Evolutionary conservation across 2,113 vertebrate genomes (phyloP).

Genomic region (Nanorana parkeri): DNA sequence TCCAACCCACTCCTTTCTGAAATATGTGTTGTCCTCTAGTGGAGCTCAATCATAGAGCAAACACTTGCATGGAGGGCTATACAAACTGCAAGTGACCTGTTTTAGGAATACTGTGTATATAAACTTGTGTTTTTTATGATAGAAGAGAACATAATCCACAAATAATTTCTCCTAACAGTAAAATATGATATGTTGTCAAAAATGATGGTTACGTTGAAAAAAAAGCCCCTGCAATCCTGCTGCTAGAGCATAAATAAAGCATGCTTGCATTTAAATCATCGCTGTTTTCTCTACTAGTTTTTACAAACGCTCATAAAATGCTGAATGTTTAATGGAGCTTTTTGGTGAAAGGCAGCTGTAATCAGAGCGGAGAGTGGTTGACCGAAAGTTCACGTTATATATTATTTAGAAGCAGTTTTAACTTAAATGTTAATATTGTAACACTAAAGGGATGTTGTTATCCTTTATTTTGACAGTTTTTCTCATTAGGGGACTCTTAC

Average conservation of each 20-base stretch:
- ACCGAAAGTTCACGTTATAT: constrained; percentile 30
- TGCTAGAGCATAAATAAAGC: constrained; percentile 28
- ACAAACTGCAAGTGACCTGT: too few species aligned
- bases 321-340: constrained; percentile 21
- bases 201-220: constrained; percentile 13
- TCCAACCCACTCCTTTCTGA: too few species aligned
- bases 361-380: constrained; percentile 10
- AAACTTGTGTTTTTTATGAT: too few species aligned
- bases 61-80: too few species aligned
- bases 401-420: constrained; percentile 11
- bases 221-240: constrained; percentile 26
- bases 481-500: not conserved
- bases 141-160: too few species aligned
- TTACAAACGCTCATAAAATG: constrained; percentile 37
- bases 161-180: too few species aligned
- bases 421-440: constrained; percentile 24
- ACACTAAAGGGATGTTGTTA: constrained; percentile 10
- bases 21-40: too few species aligned
- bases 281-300: constrained; percentile 9
- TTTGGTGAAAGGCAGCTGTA: constrained; percentile 25
- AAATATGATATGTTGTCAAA: not conserved
- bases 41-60: too few species aligned
- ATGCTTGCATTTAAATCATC: not conserved
- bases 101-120: too few species aligned
- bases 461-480: not conserved